Evolutionary conservation across 2,797 vertebrate genomes (phyloP).

Genomic region (Orestias chungarensis): DNA sequence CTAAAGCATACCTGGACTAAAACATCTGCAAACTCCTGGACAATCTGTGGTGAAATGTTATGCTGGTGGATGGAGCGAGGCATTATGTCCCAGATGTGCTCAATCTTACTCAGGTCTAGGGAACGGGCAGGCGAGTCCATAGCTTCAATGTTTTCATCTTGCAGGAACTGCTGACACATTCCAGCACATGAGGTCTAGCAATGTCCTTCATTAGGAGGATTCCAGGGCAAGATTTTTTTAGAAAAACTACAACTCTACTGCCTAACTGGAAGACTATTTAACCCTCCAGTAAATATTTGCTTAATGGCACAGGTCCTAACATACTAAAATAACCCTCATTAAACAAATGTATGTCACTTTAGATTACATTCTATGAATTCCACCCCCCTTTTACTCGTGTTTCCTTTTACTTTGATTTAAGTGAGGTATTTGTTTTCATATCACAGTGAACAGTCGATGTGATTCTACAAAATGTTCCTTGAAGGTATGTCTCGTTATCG

Average conservation of each 20-base stretch:
- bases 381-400: constrained; percentile 4
- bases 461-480: constrained; percentile 47
- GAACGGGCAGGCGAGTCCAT: too few species aligned
- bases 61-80: too few species aligned
- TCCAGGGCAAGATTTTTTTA: too few species aligned
- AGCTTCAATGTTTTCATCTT: too few species aligned
- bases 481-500: constrained; percentile 32
- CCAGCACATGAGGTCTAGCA: too few species aligned
- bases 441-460: constrained; percentile 32
- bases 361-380: constrained; percentile 17
- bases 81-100: too few species aligned
- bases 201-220: too few species aligned
- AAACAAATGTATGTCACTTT: background rate
- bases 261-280: background rate
- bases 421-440: constrained; percentile 20
- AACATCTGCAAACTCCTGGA: too few species aligned
- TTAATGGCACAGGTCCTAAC: background rate
- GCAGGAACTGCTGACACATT: too few species aligned
- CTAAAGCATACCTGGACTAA: too few species aligned
- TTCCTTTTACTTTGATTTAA: constrained; percentile 21
- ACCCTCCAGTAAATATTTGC: background rate
- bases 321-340: constrained; percentile 18
- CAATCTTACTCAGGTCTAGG: too few species aligned
- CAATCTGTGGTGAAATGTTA: too few species aligned
- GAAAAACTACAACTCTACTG: background rate